Base-by-base conservation (phyloP, 2,113 vertebrate species). In the Acanthochromis polyacanthus region DNA sequence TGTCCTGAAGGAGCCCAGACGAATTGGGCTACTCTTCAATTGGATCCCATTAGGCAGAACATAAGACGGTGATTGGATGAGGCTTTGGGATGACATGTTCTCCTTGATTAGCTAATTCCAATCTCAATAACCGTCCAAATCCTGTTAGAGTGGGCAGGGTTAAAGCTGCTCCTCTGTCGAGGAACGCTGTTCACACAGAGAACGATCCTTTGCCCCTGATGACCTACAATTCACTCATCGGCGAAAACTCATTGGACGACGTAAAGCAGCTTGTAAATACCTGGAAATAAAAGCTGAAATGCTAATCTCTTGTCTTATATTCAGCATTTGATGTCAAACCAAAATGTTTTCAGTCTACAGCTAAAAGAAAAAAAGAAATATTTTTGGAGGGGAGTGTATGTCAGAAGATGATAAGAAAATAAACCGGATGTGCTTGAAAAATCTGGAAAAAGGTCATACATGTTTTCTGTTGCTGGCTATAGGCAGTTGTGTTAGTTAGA, bases 51-150 rank as follows among this genome's bases (percentile, higher is more conserved):
- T 92, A 88, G 68, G 82, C 58, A 67, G 73, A 84, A 89, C 79
- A 83, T 89, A 93, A 88, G 89, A 78, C 38, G 6, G 50, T 91
- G 90, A 93, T 90, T 89, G 92, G 92, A 91, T 93, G 81, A 91
- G 75, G 86, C 86, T 91, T 86, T 90, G 80, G 60, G 80, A 91
- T 87, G 86, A 92, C 87, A 93, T 92, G 90, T 90, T 93, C 81
- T 80, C 70, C 87, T 93, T 64, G 82, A 87, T 89, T 90, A 90
- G 92, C 85, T 91, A 88, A 93, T 92, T 86, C 87, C 87, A 89
- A 83, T 91, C 91, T 91, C 88, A 88, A 85, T 89, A 88, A 92
- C 78, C 76, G 78, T 80, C 80, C 77, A 72, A 89, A 94, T 93
- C 90, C 70, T 63, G 76, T 92, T 90, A 91, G 84, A 75, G 76